Base-by-base conservation (phyloP, 2,113 vertebrate genomes). In the Colinus virginianus region DNA sequence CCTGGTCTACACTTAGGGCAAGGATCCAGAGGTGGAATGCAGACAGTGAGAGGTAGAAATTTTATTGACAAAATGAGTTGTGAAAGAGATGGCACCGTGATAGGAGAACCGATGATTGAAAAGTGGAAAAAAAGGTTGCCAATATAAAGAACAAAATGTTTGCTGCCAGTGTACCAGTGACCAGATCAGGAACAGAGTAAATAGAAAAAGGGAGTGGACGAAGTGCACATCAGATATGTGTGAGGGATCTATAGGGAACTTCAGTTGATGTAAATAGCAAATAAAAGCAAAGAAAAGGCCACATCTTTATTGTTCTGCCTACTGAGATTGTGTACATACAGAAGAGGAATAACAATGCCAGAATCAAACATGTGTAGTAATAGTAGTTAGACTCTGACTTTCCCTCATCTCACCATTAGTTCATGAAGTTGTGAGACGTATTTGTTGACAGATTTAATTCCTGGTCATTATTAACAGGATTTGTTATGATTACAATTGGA, bases 1-100 rank as follows among this genome's bases (percentile, higher is more conserved):
- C 36, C 40, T 21, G 36, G 80, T 92, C 88, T 96, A 90, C 91
- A 91, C 38, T 20, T 49, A 20, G 79, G 40, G 59, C 46, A 59
- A n/a, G 34, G 72, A 68, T 71, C 70, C 40, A 22, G 79, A 94
- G 88, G 43, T 72, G 36, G 53, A 81, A 81, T 79, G 49, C 43
- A 94, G 84, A 92, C 67, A 88, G 58, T 13, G 34, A 85, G 19
- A 49, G 58, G 61, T 74, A 83, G 56, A 36, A 16, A 28, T 59
- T 79, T 55, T 80, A 55, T 71, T 91, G 81, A 78, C 40, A 55
- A 72, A 76, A 84, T 2, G 6, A 11, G 11, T 80, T 90, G 36
- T 78, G 87, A 88, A 83, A 83, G 72, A 82, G 59, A 66, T 74
- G 32, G 51, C 55, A 61, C 3, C 63, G 9, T 69, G 40, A 88